Evolutionary conservation across 2,113 vertebrate genomes (phyloP), one percentile per base, ranked within the genome.

Genomic region (Callocephalon fimbriatum): DNA sequence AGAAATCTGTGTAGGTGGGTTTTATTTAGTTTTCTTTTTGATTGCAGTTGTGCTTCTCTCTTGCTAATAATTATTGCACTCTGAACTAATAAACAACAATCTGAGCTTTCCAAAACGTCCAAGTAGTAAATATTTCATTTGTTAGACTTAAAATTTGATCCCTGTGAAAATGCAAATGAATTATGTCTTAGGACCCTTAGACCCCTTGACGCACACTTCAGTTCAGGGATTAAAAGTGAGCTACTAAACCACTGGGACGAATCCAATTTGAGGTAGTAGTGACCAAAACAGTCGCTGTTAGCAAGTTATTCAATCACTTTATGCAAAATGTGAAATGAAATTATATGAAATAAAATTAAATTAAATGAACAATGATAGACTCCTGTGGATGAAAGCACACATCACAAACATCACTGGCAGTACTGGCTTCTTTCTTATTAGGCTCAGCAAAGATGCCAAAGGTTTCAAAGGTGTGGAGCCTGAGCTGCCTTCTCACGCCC

Each of bases 1-100:
- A 96, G 95, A 95, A 98, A 90, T 85, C 51, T 92, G 88, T 93
- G 97, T 86, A 68, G 89, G 95, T 95, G 94, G 93, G 71, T 92
- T 85, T 92, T 85, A 82, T 67, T 96, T 78, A 87, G 66, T 85
- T 96, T 90, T 88, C 90, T 50, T 80, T 90, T 91, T 94, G 80
- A 91, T 78, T 95, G 79, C 81, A 68, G 32, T 82, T 83, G 26
- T 90, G 72, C 42, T 93, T 93, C 74, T 94, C 94, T 96, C 85
- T 68, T 61, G 92, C 85, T 93, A 84, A 79, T 80, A 80, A 94
- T 86, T 91, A 73, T 53, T 96, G 65, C 77, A 42, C 73, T 92
- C 45, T 86, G 68, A 93, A 90, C 81, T 90, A 75, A 95, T 84
- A 88, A 96, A 84, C 63, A 91, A 74, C 26, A 56, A 83, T 68